Percentiles rank a stretch among this genome's conserved stretches.
Conservation (phyloP, 2,797 vertebrate genomes). For the Tamandua tetradactyla region DNA sequence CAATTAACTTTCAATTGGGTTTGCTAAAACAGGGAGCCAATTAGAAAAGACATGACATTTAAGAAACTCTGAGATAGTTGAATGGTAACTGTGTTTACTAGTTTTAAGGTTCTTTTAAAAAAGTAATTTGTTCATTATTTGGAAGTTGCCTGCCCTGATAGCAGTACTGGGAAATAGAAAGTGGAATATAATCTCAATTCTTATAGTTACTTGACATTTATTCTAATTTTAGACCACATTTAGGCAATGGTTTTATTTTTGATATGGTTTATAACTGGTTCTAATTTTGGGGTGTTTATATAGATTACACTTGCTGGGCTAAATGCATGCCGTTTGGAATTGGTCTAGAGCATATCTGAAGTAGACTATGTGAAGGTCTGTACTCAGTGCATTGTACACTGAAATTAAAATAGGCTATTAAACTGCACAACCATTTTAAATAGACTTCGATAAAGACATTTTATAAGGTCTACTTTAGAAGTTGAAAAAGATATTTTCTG, state of each 20-base stretch:
- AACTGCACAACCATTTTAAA: conserved; percentile 42
- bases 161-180: conserved; percentile 24
- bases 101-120: conserved; percentile 72
- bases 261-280: conserved; percentile 48
- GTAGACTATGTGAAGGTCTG: conserved; percentile 18
- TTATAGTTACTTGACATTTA: conserved; percentile 51
- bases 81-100: conserved; percentile 72
- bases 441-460: conserved; percentile 56
- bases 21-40: conserved; percentile 69
- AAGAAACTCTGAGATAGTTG: conserved; percentile 66
- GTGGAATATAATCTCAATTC: conserved; percentile 25
- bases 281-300: conserved; percentile 53
- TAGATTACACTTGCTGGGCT: conserved; percentile 33
- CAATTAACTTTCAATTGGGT: conserved; percentile 76
- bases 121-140: conserved; percentile 71
- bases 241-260: conserved; percentile 50
- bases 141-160: conserved; percentile 46
- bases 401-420: conserved; percentile 49
- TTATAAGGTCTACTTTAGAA: conserved; percentile 46
- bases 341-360: conserved; percentile 54
- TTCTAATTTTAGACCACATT: conserved; percentile 53
- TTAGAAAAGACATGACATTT: conserved; percentile 74
- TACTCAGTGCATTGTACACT: neutral
- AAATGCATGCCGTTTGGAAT: conserved; percentile 55
- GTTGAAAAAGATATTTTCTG: conserved; percentile 50